These are phyloP conservation scores for Enteromius radiatus DNA, from an alignment of 2,797 vertebrate species.

Conservation along the genomic window DNA sequence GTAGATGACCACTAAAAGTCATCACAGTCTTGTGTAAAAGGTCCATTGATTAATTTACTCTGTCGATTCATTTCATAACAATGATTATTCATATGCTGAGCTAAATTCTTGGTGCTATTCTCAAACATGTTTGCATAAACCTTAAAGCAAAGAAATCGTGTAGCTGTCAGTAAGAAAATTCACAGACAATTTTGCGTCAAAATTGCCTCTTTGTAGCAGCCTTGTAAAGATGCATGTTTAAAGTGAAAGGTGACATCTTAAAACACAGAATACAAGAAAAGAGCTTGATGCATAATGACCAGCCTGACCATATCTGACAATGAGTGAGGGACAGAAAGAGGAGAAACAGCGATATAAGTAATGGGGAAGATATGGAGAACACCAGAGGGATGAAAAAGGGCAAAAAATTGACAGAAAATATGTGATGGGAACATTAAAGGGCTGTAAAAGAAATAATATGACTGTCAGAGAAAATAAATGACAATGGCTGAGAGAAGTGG, in stretches of 20 bases:
- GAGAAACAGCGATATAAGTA: neutral
- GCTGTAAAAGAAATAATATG: constrained; percentile 30
- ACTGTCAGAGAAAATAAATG: constrained; percentile 39
- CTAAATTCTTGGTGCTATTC: neutral
- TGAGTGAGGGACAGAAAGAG: neutral
- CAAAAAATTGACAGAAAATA: constrained; percentile 14
- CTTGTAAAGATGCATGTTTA: neutral
- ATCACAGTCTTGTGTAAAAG: too few species aligned
- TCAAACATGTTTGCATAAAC: neutral
- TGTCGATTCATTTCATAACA: neutral
- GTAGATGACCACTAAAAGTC: too few species aligned
- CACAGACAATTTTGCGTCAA: neutral
- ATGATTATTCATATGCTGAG: neutral
- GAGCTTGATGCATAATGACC: neutral
- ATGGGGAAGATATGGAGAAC: constrained; percentile 3
- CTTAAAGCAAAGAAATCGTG: neutral
- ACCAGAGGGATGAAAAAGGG: constrained; percentile 10
- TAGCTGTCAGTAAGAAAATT: neutral
- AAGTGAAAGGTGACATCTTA: neutral
- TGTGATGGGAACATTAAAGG: constrained; percentile 20
- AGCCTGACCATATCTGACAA: constrained; percentile 6
- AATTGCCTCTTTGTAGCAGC: neutral
- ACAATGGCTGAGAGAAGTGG: neutral
- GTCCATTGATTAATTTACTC: neutral
- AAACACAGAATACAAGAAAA: neutral